Base-by-base conservation (phyloP, 2,113 vertebrate species). In the Callipepla californica region DNA sequence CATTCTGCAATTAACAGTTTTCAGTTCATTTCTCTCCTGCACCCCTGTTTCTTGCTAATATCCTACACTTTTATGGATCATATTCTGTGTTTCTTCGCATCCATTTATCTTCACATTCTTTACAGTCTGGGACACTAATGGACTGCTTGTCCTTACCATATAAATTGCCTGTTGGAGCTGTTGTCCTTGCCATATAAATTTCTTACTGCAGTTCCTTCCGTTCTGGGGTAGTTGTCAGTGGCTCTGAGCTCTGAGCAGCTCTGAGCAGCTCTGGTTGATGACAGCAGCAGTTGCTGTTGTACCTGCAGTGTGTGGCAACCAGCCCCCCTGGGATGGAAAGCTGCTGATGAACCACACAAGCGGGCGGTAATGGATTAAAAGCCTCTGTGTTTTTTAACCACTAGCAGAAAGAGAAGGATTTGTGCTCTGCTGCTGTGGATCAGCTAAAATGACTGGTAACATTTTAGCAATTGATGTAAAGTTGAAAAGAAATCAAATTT, bases 1-100 rank as follows among this genome's bases (percentile, higher is more conserved):
- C 17, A 1, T 3, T 13, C 15, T 34, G 17, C 7, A 3, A 21
- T 66, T 17, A 62, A 1, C 3, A 2, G 25, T 48, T 78, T 30
- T 73, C 78, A 47, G 3, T 57, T 66, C 30, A 76, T 68, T 61
- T 53, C 2, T 6, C 51, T 66, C 57, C 34, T 51, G 25, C 34
- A 23, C 22, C 36, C 16, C 9, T 69, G 4, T 44, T 91, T 67
- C 22, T 36, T 67, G 3, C 32, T 72, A 21, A 7, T n/a, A 11
- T 69, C 50, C 5, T 77, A 17, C 79, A 34, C 65, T 63, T 48
- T 50, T 50, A 5, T 6, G 14, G 28, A 59, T 57, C 5, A 1
- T n/a, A 4, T 84, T 83, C 66, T 80, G 59, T 6, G 80, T 50
- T 34, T 36, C 30, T 34, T 9, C 10, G 14, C 20, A 20, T 36